Base-by-base conservation (phyloP, 2,888 invertebrate species). In the Sminthurides aquaticus region DNA sequence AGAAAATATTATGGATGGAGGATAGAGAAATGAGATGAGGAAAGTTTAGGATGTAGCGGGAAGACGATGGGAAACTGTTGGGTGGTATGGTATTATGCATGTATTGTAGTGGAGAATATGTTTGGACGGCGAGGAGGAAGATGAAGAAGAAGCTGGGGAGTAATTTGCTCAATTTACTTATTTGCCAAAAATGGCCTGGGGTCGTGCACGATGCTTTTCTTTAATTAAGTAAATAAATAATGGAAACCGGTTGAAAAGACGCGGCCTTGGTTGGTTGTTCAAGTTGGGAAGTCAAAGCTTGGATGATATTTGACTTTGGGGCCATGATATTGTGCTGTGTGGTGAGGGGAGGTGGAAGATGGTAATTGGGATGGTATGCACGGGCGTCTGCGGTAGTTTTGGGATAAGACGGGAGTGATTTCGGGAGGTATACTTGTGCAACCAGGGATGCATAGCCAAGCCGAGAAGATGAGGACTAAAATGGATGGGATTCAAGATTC, bases 191-290 rank as follows among this genome's bases (percentile, higher is more conserved):
- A 25, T 34, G 43, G 43, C 43, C 43, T 34, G 43, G 15, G 43
- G 43, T 34, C 43, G 43, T 34, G 43, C 43, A 34, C 43, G 43
- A 34, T 34, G 43, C 43, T 34, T 34, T 34, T 34, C 43, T 34
- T 20, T 60, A 60, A 60, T 49, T 60, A 60, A 60, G 52, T 60
- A 60, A 60, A 60, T 60, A 60, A 60, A 60, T 60, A 49, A 52
- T 48, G 52, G 27, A 60, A 34, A 60, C 60, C 60, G 60, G 60
- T 60, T 52, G n/a, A 58, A 34, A 34, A 34, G 43, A 34, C 5
- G 43, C 43, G 5, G 43, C 43, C n/a, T n/a, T n/a, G n/a, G n/a
- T n/a, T n/a, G n/a, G n/a, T n/a, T n/a, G n/a, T n/a, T n/a, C n/a
- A n/a, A n/a, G n/a, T n/a, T 34, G 43, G 43, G 43, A 34, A 34